Percentiles rank a stretch among this genome's conserved stretches.
phyloP scores from a whole-genome alignment of 1,140 invertebrate species.

The Orchestia grillus region DNA sequence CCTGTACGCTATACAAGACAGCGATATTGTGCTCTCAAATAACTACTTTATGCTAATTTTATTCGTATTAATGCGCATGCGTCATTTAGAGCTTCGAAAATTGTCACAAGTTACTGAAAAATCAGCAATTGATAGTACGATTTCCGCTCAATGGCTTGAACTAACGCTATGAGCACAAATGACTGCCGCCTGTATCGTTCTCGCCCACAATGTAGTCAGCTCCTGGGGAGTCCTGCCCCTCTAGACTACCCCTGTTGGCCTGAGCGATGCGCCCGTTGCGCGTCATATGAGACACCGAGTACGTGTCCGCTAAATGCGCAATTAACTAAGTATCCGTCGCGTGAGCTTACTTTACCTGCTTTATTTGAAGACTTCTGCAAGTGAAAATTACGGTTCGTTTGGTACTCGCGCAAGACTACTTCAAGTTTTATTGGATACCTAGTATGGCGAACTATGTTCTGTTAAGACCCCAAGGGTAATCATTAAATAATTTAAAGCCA shows the following conservation, averaged over 20 bases:
- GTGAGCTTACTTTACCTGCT: too few species aligned
- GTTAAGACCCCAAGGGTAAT: too few species aligned
- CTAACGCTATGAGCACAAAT: background rate
- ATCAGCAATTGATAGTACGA: background rate
- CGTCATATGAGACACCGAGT: too few species aligned
- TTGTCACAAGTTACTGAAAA: background rate
- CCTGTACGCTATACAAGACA: background rate
- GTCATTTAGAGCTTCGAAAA: background rate
- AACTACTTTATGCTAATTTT: background rate
- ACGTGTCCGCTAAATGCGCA: too few species aligned
- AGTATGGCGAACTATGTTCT: background rate
- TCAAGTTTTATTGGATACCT: background rate
- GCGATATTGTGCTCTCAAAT: background rate
- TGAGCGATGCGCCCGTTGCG: too few species aligned
- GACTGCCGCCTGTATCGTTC: background rate
- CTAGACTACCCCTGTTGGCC: too few species aligned
- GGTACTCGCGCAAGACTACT: background rate
- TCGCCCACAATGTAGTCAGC: background rate
- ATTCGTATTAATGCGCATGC: background rate
- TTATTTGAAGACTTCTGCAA: background rate
- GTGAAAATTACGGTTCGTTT: background rate
- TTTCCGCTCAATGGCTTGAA: background rate
- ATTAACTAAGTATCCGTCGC: too few species aligned
- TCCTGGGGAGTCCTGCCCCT: background rate
- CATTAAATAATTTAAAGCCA: background rate